Base-by-base conservation (phyloP, 2,888 invertebrate species). In the Unio delphinus region DNA sequence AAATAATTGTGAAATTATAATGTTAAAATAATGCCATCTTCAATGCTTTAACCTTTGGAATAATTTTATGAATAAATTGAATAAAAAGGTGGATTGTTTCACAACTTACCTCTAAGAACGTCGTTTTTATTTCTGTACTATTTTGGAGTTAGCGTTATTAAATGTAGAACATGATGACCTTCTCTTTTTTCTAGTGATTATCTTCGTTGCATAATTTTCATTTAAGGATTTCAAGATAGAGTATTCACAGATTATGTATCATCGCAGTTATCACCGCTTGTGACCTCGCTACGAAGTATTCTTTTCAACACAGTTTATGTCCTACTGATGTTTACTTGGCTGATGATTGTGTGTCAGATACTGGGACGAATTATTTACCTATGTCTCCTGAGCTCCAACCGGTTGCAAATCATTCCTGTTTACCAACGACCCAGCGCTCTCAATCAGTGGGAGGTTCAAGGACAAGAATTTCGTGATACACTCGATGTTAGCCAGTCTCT, bases 401-500 rank as follows among this genome's bases (percentile, higher is more conserved):
- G 76, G 62, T 71, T 86, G 65, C 81, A 68, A 61, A 69, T 71
- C 61, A 73, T 65, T 18, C 74, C 72, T 58, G 65, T 77, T 56
- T 77, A 73, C 60, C 77, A 77, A 63, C 63, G 74, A 34, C 74
- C 77, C 1, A 69, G 70, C 15, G 66, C 64, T 34, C 26, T 67
- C 4, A 65, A 65, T 23, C 64, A 69, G 54, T 72, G 74, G 74
- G 70, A 73, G 55, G 75, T 65, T 4, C 69, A 69, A 28, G 68
- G 63, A 5, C 72, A 70, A 26, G 69, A 67, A 30, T 68, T 70
- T 67, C 72, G 57, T 20, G 74, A 74, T 28, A 78, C 7, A 34
- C 79, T 84, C 63, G 82, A 85, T 73, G 78, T 80, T 57, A 83
- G 83, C 63, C 82, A 83, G 58, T 86, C 86, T 0, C 80, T 82